Evolutionary conservation across 1,140 invertebrate species (phyloP), one percentile per base, ranked within the genome.

Genomic region (Zaprionus capensis): DNA sequence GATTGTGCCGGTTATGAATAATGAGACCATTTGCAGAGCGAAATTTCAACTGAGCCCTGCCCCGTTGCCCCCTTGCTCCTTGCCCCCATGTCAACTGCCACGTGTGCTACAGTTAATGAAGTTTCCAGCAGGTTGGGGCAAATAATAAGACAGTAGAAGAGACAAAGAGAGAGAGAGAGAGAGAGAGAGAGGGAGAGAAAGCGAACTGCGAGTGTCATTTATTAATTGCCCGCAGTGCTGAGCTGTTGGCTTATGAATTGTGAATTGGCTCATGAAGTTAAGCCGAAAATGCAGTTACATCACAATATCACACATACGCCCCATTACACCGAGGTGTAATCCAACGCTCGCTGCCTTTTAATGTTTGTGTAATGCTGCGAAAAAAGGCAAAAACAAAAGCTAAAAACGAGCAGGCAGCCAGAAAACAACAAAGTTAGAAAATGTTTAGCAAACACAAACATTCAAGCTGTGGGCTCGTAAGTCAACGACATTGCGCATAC

Each of bases 391-490:
- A 51, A 51, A 36, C 22, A 71, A 44, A 17, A 31, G 12, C 12
- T 46, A n/a, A 38, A 34, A 49, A 26, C 24, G n/a, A 49, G 15
- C 11, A 41, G 62, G 22, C 44, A 49, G 15, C 38, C 15, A 17
- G 17, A n/a, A 12, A 44, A 55, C 51, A 36, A 41, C 38, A 56
- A 80, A 61, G 44, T 59, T 62, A 38, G 44, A 51, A 56, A 78
- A 69, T 80, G 69, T 80, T 79, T 80, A 62, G 41, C 75, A 69
- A 80, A 69, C 72, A 72, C 67, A 81, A 81, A 76, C 78, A 73
- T 69, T 86, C 53, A 71, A 75, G 82, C 72, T 73, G 53, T 70
- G 31, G 62, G 51, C 70, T 73, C 51, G 57, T 46, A 72, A 71
- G 64, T 67, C 80, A 67, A 65, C 36, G 64, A 67, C 53, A 71